These are phyloP conservation scores for Myotis yumanensis DNA, from an alignment of 2,113 vertebrate species.

Conservation along the genomic window DNA sequence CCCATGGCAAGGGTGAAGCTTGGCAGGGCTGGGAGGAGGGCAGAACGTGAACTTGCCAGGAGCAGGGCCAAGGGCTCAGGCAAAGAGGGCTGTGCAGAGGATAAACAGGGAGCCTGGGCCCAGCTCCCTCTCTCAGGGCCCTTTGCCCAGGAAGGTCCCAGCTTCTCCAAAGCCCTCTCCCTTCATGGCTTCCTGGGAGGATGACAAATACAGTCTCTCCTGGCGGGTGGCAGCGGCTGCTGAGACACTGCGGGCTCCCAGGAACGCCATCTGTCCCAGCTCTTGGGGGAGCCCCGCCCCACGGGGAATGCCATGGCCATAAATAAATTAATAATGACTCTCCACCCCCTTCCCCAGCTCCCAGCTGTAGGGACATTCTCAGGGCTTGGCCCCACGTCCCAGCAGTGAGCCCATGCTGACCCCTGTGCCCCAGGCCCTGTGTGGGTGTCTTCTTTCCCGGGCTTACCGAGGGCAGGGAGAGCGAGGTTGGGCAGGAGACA, in stretches of 20 bases:
- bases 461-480: background rate
- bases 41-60: background rate
- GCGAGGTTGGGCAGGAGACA: background rate
- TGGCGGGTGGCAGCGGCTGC: slow-evolving; percentile 60
- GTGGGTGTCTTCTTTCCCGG: background rate
- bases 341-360: background rate
- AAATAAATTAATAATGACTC: slow-evolving; percentile 74
- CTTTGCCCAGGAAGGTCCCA: background rate
- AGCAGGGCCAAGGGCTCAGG: background rate
- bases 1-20: fast-evolving
- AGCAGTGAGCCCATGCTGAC: background rate
- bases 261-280: slow-evolving; percentile 72
- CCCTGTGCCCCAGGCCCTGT: background rate
- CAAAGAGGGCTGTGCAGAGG: background rate
- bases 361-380: background rate
- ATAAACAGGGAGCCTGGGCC: background rate
- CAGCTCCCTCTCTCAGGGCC: background rate
- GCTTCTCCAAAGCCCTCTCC: slow-evolving; percentile 39
- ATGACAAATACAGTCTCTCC: slow-evolving; percentile 64
- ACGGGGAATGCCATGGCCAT: slow-evolving; percentile 54
- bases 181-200: slow-evolving; percentile 46
- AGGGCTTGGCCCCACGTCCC: background rate
- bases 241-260: slow-evolving; percentile 64
- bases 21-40: background rate
- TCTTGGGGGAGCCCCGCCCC: slow-evolving; percentile 42